Base-by-base conservation (phyloP, 2,113 vertebrate species). In the Cyanoliseus patagonus region DNA sequence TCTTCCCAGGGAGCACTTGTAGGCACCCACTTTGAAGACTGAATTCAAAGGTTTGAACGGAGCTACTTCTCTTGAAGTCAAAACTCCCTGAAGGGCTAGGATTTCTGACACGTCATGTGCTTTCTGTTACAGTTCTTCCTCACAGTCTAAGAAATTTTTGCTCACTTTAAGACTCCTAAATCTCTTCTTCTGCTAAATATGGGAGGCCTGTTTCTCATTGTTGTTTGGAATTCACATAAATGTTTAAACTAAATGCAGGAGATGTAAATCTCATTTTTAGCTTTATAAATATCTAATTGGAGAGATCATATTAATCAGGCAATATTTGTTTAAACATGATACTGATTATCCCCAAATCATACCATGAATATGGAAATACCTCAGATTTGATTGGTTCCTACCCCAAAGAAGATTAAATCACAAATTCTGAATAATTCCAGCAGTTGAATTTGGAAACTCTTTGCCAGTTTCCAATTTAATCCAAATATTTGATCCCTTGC, bases 251-350 rank as follows among this genome's bases (percentile, higher is more conserved):
- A 88, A 88, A 80, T 42, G 69, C 14, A 72, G 30, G 23, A 91
- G 63, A 77, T 83, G 39, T 2, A 87, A 79, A 76, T 44, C 67
- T 80, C 42, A 76, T 76, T 89, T 93, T 49, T 42, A 89, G 28
- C 4, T 83, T 90, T 91, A 94, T 77, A 39, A 86, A 86, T 72
- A 10, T 95, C 25, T 90, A 44, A 88, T 59, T 91, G 31, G 62
- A 94, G 23, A 88, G 33, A 91, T 89, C 30, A 57, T 76, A 92
- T 80, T 91, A 87, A 76, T 94, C 77, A 88, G 53, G 8, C 9
- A 85, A 24, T 85, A 91, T 82, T 90, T 95, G 82, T 90, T 94
- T 88, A 88, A 94, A 77, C 31, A 70, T 88, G 49, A 37, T 23
- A 80, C 11, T 77, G 52, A 67, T 94, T 87, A 88, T 84, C 78